Conservation (phyloP, 2,888 invertebrate species). For the Chouioia cunea region DNA sequence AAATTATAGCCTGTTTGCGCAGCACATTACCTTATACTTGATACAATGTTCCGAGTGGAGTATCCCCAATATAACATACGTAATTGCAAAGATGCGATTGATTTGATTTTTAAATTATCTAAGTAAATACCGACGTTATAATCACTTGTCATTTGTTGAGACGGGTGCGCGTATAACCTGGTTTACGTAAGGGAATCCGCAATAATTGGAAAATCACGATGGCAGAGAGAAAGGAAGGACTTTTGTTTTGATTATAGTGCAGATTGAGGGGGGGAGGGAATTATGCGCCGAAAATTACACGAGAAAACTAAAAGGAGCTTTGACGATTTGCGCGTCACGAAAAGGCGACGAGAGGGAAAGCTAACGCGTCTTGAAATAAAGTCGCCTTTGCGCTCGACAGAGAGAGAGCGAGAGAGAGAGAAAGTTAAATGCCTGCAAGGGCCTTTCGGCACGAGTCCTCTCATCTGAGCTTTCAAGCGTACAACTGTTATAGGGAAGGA, state of each 20-base stretch:
- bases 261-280: background rate
- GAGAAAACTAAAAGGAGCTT: constrained; percentile 12
- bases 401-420: background rate
- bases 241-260: constrained; percentile 29
- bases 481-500: background rate
- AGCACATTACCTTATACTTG: too few relatives aligned
- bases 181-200: background rate
- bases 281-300: constrained; percentile 20
- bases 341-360: constrained; percentile 17
- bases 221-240: background rate
- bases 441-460: constrained; percentile 29
- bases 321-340: background rate
- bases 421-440: constrained; percentile 35
- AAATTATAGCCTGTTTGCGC: too few relatives aligned
- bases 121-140: background rate
- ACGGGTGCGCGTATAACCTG: constrained; percentile 4
- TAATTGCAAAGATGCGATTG: too few relatives aligned
- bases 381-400: background rate
- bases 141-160: constrained; percentile 18
- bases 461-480: constrained; percentile 8
- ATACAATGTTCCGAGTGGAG: too few relatives aligned
- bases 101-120: too few relatives aligned
- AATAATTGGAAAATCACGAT: constrained; percentile 11
- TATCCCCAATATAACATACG: too few relatives aligned
- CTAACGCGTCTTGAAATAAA: constrained; percentile 30